A percentile compares a stretch with the other conserved stretches of the same genome.
Conservation (phyloP, 2,113 vertebrate species). For the Oostethus manadensis region DNA sequence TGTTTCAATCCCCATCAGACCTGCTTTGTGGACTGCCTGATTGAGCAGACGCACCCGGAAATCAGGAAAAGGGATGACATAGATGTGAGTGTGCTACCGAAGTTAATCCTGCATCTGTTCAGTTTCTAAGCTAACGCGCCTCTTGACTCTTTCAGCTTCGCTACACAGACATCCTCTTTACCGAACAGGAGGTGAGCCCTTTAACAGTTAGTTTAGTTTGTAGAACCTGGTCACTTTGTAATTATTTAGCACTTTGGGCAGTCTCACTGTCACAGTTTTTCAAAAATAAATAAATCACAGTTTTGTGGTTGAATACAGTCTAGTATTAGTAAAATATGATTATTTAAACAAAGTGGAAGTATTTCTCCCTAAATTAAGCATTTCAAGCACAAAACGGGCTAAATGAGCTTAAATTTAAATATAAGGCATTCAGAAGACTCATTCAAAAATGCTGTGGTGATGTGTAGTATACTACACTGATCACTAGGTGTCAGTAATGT, state of each 20-base stretch:
- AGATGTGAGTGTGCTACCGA: conserved; percentile 82
- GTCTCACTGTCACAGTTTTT: neutral
- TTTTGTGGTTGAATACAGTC: too few species aligned
- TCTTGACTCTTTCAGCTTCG: conserved; percentile 76
- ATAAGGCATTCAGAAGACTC: too few species aligned
- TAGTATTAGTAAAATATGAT: too few species aligned
- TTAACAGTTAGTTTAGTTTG: neutral
- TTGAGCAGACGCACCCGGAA: conserved; percentile 96
- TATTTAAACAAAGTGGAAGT: too few species aligned
- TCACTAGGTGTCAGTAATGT: too few species aligned
- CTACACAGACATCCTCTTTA: conserved; percentile 97
- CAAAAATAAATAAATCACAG: too few species aligned
- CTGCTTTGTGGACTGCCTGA: conserved; percentile 95
- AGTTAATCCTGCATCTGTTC: neutral
- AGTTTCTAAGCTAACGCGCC: neutral
- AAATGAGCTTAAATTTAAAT: too few species aligned
- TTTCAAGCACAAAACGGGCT: too few species aligned
- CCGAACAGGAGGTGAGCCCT: conserved; percentile 91
- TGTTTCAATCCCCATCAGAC: conserved; percentile 72
- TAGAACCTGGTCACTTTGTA: neutral
- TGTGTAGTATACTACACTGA: too few species aligned
- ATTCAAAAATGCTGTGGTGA: too few species aligned
- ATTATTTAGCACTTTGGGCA: too few species aligned
- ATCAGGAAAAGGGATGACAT: conserved; percentile 93
- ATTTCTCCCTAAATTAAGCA: too few species aligned